Evolutionary conservation across 2,888 invertebrate species (phyloP), one percentile per base, ranked within the genome.

Genomic region (Busseola fusca): DNA sequence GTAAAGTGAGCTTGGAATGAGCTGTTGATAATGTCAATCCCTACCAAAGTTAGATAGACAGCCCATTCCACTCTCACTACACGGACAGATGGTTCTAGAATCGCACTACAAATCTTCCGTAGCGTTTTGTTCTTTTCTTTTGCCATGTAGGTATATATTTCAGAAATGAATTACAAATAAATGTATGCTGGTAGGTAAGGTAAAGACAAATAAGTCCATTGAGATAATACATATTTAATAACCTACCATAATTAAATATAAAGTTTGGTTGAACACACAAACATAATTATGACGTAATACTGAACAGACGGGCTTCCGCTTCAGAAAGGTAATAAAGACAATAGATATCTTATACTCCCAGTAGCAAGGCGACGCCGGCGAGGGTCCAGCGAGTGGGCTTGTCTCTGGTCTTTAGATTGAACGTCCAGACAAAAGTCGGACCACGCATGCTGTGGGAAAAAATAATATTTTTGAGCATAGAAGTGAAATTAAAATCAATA

Each of bases 361-460:
- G 96, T 64, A 99, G 93, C 57, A 99, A 96, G 5, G 99, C 98
- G 0, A 99, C 99, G 4, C 99, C 99, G 6, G 98, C 99, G 59
- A 99, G 95, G 12, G 98, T 97, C 99, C 99, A 99, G 88, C 98
- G 98, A 0, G 98, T 97, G 0, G 99, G 97, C 84, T 97, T 98
- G 86, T 98, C 98, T 89, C 97, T 98, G 21, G 98, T 98, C 95
- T 98, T 98, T 74, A 99, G 95, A 92, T 98, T 98, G 91, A 99
- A 99, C 0, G 99, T 99, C 99, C 99, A 99, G 18, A 99, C 98
- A 89, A 97, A 99, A 0, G 99, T 99, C 0, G 98, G 98, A 0
- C 99, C 99, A 68, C 99, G 96, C 90, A 97, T 96, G 83, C 97
- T 96, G 89, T 6, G 14, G 72, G 63, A 72, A 64, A 78, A 60